Evolutionary conservation across 2,888 invertebrate genomes (phyloP).

Genomic region (Tupiocoris notatus): DNA sequence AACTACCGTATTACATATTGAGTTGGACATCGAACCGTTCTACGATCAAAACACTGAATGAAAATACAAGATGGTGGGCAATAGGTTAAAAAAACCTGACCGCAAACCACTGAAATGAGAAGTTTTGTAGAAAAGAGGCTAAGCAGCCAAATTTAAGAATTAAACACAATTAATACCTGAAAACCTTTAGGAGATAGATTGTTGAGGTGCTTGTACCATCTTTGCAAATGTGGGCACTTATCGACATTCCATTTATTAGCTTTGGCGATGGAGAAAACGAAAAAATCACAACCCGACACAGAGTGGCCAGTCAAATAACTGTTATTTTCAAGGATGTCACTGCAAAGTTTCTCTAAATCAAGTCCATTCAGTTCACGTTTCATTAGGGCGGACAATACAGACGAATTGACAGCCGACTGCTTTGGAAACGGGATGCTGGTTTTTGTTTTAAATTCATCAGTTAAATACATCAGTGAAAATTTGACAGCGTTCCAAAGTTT

Average conservation of each 20-base stretch:
- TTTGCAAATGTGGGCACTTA: conserved; percentile 53
- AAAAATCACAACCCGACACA: conserved; percentile 55
- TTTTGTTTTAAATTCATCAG: conserved; percentile 57
- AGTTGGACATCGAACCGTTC: too few species aligned
- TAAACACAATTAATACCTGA: conserved; percentile 21
- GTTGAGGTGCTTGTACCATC: conserved; percentile 56
- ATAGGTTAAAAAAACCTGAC: too few species aligned
- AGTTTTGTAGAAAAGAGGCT: too few species aligned
- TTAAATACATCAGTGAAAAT: conserved; percentile 73
- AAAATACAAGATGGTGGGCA: too few species aligned
- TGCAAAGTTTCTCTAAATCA: conserved; percentile 24
- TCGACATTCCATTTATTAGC: conserved; percentile 46
- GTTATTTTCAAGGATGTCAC: conserved; percentile 40
- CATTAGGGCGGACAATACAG: conserved; percentile 6
- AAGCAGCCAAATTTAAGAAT: too few species aligned
- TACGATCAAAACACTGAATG: too few species aligned
- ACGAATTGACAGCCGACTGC: conserved; percentile 10
- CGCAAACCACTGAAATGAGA: too few species aligned
- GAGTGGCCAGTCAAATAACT: conserved; percentile 50
- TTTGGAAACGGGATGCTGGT: conserved; percentile 21
- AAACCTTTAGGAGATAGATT: conserved; percentile 30
- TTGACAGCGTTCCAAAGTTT: conserved; percentile 98
- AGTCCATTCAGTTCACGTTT: background rate
- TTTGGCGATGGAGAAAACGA: conserved; percentile 50
- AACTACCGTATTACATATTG: too few species aligned